Evolutionary conservation across 1,140 invertebrate species (phyloP).

Genomic region (Drosophila lini): DNA sequence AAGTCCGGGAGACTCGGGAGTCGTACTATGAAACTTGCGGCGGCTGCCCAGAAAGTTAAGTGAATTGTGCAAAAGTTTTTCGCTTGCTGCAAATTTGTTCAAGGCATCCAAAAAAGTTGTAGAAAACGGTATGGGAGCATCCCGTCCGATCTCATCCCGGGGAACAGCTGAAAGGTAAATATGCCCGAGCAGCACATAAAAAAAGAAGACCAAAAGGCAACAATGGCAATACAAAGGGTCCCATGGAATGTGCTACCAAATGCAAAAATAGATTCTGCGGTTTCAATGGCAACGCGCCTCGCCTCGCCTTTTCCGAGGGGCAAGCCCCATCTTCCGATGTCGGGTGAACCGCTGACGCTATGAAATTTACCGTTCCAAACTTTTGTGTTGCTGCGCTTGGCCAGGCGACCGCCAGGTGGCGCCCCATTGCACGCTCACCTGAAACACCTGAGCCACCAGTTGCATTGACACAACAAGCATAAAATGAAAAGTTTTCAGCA

Average conservation of each 20-base stretch:
- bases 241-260: constrained; percentile 81
- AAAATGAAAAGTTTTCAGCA: constrained; percentile 50
- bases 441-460: constrained; percentile 45
- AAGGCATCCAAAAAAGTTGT: constrained; percentile 56
- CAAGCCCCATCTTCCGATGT: constrained; percentile 3
- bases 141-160: constrained; percentile 24
- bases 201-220: constrained; percentile 30
- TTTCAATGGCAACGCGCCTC: constrained; percentile 71
- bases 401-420: constrained; percentile 48
- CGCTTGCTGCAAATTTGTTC: constrained; percentile 73
- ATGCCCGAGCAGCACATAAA: constrained; percentile 36
- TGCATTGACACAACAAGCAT: constrained; percentile 54
- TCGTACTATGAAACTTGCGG: constrained; percentile 61
- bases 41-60: constrained; percentile 73
- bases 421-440: constrained; percentile 20
- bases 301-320: constrained; percentile 1
- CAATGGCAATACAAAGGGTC: constrained; percentile 69
- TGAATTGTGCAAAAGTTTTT: constrained; percentile 80
- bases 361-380: constrained; percentile 72
- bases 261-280: constrained; percentile 78
- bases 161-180: constrained; percentile 71
- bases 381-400: constrained; percentile 62
- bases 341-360: constrained; percentile 61
- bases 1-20: constrained; percentile 20
- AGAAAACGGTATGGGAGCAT: constrained; percentile 8